Conservation (phyloP, 1,140 invertebrate genomes). For the Batillaria attramentaria region DNA sequence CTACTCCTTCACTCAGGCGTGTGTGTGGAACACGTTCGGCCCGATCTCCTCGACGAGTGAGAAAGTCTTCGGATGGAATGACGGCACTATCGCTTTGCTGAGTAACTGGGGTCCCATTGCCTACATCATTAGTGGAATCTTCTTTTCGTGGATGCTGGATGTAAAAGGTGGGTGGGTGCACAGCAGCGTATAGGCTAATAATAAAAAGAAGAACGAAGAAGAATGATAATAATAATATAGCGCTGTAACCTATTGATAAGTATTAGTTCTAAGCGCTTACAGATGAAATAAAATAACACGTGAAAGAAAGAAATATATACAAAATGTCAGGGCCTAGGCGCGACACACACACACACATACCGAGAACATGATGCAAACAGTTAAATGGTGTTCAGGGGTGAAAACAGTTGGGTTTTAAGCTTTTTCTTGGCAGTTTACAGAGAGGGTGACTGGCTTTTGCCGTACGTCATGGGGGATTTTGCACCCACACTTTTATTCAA, state of each 20-base stretch:
- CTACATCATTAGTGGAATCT: slow-evolving; percentile 69
- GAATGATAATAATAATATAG: too few relatives aligned
- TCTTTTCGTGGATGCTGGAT: slow-evolving; percentile 68
- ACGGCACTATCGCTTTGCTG: slow-evolving; percentile 70
- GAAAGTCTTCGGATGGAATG: slow-evolving; percentile 70
- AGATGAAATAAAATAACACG: background rate
- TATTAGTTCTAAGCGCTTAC: background rate
- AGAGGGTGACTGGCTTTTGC: too few relatives aligned
- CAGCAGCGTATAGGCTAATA: too few relatives aligned
- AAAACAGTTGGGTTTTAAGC: too few relatives aligned
- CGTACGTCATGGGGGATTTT: too few relatives aligned
- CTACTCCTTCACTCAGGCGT: slow-evolving; percentile 34
- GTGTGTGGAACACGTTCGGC: slow-evolving; percentile 74
- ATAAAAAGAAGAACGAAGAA: background rate
- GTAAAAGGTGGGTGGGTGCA: slow-evolving; percentile 32
- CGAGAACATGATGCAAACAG: too few relatives aligned
- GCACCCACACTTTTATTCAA: too few relatives aligned
- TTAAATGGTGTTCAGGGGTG: too few relatives aligned
- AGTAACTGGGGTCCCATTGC: slow-evolving; percentile 73
- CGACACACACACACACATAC: too few relatives aligned
- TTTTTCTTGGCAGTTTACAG: too few relatives aligned
- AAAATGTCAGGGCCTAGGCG: background rate
- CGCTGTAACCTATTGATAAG: background rate
- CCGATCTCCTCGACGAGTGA: slow-evolving; percentile 64
- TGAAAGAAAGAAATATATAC: background rate